Conservation (phyloP, 2,113 vertebrate genomes). For the Nymphicus hollandicus region DNA sequence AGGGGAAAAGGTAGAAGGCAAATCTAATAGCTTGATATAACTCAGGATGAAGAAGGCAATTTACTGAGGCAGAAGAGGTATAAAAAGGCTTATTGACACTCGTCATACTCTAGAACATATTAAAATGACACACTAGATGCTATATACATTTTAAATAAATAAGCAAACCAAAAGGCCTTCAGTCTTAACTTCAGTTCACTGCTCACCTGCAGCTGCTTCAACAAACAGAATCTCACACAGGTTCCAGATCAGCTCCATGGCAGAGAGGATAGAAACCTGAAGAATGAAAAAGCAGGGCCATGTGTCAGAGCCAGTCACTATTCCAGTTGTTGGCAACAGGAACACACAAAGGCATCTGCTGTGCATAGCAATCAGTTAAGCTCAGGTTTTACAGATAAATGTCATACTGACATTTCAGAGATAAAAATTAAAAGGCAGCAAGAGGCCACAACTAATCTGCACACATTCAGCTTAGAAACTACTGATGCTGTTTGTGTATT, state of each 20-base stretch:
- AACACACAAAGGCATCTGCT: not conserved
- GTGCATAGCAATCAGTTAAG: not conserved
- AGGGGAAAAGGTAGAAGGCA: not conserved
- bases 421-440: not conserved
- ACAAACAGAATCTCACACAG: conserved; percentile 97
- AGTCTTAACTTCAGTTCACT: not conserved
- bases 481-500: not conserved
- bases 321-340: not conserved
- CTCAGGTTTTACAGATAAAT: not conserved
- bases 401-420: not conserved
- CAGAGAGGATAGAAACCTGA: conserved; percentile 91
- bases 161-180: not conserved
- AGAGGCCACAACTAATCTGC: not conserved
- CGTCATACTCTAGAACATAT: not conserved
- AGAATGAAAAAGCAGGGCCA: not conserved
- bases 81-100: not conserved
- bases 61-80: not conserved
- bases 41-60: not conserved
- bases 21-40: not conserved
- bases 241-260: conserved; percentile 96
- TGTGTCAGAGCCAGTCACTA: not conserved
- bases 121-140: not conserved
- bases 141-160: not conserved
- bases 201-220: conserved; percentile 88
- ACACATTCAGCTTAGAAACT: not conserved